Percentiles rank a stretch among this genome's conserved stretches.
phyloP scores from a whole-genome alignment of 2,888 invertebrate genomes.

The Ditula angustiorana region DNA sequence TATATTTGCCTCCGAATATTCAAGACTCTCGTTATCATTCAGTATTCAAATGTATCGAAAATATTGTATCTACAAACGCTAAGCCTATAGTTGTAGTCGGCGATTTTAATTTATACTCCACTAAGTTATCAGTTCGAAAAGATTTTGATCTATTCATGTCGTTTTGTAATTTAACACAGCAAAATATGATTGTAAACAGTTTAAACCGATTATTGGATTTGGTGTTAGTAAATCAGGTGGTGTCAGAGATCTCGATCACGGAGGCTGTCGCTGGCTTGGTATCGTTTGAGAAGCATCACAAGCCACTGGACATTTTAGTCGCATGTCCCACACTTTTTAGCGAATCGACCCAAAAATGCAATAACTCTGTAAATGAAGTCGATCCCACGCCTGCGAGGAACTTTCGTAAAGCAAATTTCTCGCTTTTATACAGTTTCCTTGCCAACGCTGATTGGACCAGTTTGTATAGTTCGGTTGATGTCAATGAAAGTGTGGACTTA shows the following conservation, averaged over 20 bases:
- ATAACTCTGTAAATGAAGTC: no score
- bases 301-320: no score
- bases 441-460: no score
- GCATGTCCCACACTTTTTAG: no score
- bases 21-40: not conserved
- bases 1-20: not conserved
- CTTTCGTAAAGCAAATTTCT: no score
- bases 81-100: not conserved
- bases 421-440: no score
- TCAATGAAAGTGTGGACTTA: no score
- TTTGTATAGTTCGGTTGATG: no score
- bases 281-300: not conserved
- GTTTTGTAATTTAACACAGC: not conserved
- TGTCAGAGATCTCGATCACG: not conserved
- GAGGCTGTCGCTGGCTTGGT: not conserved
- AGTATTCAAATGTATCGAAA: not conserved
- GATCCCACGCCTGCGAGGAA: no score
- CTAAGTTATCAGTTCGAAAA: not conserved
- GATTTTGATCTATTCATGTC: not conserved
- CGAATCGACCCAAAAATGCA: no score
- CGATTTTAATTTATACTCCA: not conserved
- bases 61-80: not conserved
- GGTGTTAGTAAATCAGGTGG: not conserved
- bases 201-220: not conserved
- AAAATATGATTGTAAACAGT: not conserved